Evolutionary conservation across 2,113 vertebrate genomes (phyloP).

Genomic region (Nipponia nippon): DNA sequence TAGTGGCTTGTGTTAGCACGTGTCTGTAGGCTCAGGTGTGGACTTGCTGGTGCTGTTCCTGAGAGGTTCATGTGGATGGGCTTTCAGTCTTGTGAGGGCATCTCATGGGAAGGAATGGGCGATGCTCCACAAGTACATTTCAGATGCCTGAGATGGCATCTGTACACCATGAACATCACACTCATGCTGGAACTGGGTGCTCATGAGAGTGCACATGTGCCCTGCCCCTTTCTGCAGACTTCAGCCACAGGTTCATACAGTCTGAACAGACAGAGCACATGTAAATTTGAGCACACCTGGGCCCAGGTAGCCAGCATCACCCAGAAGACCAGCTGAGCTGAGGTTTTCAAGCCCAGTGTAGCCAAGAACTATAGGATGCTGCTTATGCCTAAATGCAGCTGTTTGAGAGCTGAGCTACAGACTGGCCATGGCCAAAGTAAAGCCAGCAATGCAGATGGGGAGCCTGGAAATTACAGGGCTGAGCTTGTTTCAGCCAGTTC

Average conservation of each 20-base stretch:
- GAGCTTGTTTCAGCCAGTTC: neutral
- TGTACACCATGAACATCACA: neutral
- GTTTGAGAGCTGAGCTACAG: neutral
- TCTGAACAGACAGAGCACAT: neutral
- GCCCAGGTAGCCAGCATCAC: neutral
- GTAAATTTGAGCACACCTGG: neutral
- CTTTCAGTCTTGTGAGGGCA: neutral
- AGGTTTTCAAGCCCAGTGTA: neutral
- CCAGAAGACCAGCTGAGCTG: neutral
- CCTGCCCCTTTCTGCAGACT: neutral
- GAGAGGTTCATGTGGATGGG: neutral
- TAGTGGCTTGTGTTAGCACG: accelerated
- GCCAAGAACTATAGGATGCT: neutral
- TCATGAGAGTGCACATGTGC: accelerated
- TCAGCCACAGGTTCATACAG: accelerated
- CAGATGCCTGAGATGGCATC: neutral
- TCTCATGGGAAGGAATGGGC: neutral
- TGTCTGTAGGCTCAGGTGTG: neutral
- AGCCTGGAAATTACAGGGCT: neutral
- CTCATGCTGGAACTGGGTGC: neutral
- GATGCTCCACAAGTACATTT: neutral
- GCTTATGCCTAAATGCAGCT: neutral
- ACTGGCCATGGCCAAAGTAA: neutral
- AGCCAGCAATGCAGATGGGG: neutral
- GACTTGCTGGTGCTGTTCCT: neutral